Conservation (phyloP, 2,797 vertebrate species). For the Anableps anableps region DNA sequence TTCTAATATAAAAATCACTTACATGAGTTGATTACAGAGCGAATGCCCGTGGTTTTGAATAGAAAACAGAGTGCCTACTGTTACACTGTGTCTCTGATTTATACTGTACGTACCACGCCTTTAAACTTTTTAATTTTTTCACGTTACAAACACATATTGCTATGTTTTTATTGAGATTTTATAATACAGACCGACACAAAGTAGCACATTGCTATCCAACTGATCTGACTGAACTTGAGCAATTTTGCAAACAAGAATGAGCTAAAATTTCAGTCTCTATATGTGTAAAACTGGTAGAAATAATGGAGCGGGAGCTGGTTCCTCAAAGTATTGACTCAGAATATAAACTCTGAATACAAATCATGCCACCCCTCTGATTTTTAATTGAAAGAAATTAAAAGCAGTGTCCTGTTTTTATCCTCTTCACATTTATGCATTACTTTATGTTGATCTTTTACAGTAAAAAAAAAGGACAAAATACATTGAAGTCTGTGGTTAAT, state of each 20-base stretch:
- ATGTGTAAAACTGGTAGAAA: neutral
- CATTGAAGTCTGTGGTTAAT: neutral
- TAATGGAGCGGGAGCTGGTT: neutral
- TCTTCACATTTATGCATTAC: neutral
- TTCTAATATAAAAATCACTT: slow-evolving; percentile 22
- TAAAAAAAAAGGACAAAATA: neutral
- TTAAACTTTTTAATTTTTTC: neutral
- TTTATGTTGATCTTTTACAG: neutral
- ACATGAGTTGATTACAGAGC: slow-evolving; percentile 28
- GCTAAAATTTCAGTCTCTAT: neutral
- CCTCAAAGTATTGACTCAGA: neutral
- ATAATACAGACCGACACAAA: neutral
- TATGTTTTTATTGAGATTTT: neutral
- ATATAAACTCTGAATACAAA: too few species aligned
- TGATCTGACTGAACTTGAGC: neutral
- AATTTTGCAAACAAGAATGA: neutral
- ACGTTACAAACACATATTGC: neutral
- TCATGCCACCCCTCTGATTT: too few species aligned
- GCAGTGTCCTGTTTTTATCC: neutral
- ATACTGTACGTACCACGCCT: neutral
- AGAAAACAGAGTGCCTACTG: slow-evolving; percentile 26
- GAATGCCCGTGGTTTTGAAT: slow-evolving; percentile 40
- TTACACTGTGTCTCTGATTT: neutral
- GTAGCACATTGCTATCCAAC: neutral
- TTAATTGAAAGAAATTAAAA: neutral